These are phyloP conservation scores for Lasioglossum lativentre DNA, from an alignment of 2,888 invertebrate species.

Conservation along the genomic window DNA sequence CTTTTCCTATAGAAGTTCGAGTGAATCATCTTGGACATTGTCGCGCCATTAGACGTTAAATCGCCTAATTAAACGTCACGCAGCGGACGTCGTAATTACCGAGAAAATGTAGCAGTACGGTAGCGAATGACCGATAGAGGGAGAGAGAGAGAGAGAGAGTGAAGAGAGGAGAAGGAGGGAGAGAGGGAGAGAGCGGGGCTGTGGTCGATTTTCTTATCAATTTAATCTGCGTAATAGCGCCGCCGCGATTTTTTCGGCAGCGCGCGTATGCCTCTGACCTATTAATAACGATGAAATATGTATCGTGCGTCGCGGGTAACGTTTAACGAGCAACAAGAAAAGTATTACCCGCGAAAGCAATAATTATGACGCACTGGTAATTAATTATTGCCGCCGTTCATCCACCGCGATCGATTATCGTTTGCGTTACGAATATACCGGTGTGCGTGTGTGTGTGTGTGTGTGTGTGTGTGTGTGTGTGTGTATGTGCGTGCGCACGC, in stretches of 20 bases:
- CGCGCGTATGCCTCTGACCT: conserved; percentile 45
- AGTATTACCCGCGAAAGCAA: conserved; percentile 56
- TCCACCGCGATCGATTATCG: conserved; percentile 65
- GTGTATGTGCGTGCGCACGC: background rate
- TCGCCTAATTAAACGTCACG: background rate
- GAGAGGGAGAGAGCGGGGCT: background rate
- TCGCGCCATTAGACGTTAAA: background rate
- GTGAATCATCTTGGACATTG: background rate
- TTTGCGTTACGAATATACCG: conserved; percentile 54
- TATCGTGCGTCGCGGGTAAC: conserved; percentile 35
- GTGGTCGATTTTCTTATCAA: conserved; percentile 39
- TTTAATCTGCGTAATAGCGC: conserved; percentile 54
- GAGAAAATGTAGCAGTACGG: background rate
- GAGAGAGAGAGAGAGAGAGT: background rate
- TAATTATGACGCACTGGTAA: conserved; percentile 67
- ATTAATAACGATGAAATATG: conserved; percentile 65
- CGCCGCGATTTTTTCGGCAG: background rate
- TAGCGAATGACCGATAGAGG: background rate
- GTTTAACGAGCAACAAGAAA: conserved; percentile 55
- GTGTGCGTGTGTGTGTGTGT: background rate
- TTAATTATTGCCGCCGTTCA: conserved; percentile 60
- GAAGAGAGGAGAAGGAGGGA: background rate
- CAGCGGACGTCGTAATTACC: background rate
- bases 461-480: background rate
- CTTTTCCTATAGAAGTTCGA: background rate